Evolutionary conservation across 1,140 invertebrate species (phyloP), one percentile per base, ranked within the genome.

Genomic region (Magallana ariakensis): DNA sequence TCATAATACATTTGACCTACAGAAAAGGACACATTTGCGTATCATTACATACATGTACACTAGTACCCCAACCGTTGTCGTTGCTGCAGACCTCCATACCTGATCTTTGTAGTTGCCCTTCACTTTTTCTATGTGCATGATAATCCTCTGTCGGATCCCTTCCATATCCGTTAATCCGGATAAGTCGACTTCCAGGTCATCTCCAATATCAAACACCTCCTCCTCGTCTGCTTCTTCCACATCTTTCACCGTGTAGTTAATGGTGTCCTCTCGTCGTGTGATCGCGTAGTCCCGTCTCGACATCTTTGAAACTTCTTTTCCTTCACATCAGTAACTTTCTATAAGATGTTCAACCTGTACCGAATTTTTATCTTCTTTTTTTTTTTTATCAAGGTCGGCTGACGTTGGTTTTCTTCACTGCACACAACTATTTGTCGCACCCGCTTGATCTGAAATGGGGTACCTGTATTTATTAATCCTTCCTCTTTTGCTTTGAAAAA

Each of bases 81-180:
- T n/a, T n/a, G n/a, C n/a, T n/a, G 33, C 33, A 46, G 0, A 9
- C 26, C 16, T 19, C 57, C 54, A 33, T 66, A 87, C 82, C 46
- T 84, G 11, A 56, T 19, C 9, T 58, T 60, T 80, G 55, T 58
- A 80, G 57, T 62, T 57, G 53, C 82, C 82, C 16, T 80, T 84
- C 53, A 75, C 58, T 58, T 87, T 89, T 13, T 87, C 26, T 46
- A 87, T 22, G 58, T 87, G 84, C 86, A 89, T 86, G n/a, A 82
- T 70, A 33, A 89, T 19, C 11, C 86, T 26, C 83, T 85, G 66
- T 55, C 86, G 83, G 60, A 84, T 89, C 13, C 85, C 83, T 13
- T 87, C 86, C 10, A 89, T 8, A 1, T 57, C 54, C n/a, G 58
- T 62, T 4, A 87, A 80, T 1, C 85, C 88, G 5, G 33, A 19